Conservation (phyloP, 2,888 invertebrate species). For the Pyrocoelia pectoralis region DNA sequence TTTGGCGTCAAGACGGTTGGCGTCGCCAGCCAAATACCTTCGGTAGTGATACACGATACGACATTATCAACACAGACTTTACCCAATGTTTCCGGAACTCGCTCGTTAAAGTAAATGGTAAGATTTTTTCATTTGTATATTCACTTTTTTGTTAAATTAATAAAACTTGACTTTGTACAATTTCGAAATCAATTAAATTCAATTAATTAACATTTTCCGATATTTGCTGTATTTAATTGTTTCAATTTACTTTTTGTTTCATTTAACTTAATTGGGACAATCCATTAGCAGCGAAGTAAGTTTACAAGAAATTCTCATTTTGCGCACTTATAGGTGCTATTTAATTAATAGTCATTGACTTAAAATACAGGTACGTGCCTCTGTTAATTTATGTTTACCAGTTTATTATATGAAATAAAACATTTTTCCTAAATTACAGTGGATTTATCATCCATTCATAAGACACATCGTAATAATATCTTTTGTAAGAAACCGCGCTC, state of each 20-base stretch:
- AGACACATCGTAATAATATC: too few species aligned
- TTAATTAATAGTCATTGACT: slow-evolving; percentile 17
- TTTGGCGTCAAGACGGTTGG: slow-evolving; percentile 55
- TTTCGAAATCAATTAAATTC: not conserved
- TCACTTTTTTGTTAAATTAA: not conserved
- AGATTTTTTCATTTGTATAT: slow-evolving; percentile 5
- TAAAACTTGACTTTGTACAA: not conserved
- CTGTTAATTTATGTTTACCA: too few species aligned
- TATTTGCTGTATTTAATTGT: slow-evolving; percentile 20
- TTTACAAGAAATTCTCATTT: slow-evolving; percentile 26
- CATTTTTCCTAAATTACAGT: too few species aligned
- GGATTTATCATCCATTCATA: too few species aligned
- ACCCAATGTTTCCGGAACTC: slow-evolving; percentile 15
- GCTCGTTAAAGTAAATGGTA: slow-evolving; percentile 10
- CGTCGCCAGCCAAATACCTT: slow-evolving; percentile 48
- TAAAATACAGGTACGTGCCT: not conserved
- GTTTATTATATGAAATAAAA: too few species aligned
- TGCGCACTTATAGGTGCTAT: slow-evolving; percentile 14
- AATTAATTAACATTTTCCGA: slow-evolving; percentile 19
- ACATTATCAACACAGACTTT: slow-evolving; percentile 15
- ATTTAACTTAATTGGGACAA: slow-evolving; percentile 17
- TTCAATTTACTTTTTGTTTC: slow-evolving; percentile 22
- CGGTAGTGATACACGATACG: slow-evolving; percentile 22
- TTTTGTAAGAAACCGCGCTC: too few species aligned
- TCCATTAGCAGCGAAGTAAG: slow-evolving; percentile 21